A percentile compares a stretch with the other conserved stretches of the same genome.
Evolutionary conservation across 2,113 vertebrate genomes (phyloP).

Genomic region (Dicrurus megarhynchus): DNA sequence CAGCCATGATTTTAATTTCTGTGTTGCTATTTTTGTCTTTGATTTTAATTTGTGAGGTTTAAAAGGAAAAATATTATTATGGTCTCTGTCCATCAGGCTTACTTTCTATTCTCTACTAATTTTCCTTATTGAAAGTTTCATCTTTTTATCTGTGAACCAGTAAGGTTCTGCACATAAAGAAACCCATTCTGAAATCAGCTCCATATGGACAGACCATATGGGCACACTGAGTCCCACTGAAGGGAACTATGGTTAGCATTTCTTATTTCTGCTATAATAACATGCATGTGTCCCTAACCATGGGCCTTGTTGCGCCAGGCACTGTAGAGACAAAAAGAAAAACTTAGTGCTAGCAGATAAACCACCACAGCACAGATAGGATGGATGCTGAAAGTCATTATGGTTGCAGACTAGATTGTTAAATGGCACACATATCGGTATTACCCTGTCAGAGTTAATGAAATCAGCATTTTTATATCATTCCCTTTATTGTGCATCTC

Average conservation of each 20-base stretch:
- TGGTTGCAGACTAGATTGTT: not conserved
- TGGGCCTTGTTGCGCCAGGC: not conserved
- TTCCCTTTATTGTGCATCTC: not conserved
- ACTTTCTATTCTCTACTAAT: not conserved
- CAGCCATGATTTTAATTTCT: not conserved
- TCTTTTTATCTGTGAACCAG: not conserved
- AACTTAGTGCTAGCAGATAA: not conserved
- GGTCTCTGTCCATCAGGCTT: not conserved
- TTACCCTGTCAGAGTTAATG: not conserved
- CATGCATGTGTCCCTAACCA: not conserved
- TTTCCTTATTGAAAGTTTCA: not conserved
- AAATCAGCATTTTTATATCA: not conserved
- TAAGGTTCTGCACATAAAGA: not conserved
- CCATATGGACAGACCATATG: conserved; percentile 36
- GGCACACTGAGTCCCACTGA: not conserved
- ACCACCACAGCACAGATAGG: not conserved
- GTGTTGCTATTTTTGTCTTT: not conserved
- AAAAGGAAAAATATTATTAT: not conserved
- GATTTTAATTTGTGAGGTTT: not conserved
- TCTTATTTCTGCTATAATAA: not conserved
- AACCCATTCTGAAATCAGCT: not conserved
- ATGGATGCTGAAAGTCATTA: not conserved
- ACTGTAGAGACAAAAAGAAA: not conserved
- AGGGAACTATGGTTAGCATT: not conserved
- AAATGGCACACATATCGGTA: not conserved